Conservation (phyloP, 2,888 invertebrate species). For the Iphiclides podalirius region DNA sequence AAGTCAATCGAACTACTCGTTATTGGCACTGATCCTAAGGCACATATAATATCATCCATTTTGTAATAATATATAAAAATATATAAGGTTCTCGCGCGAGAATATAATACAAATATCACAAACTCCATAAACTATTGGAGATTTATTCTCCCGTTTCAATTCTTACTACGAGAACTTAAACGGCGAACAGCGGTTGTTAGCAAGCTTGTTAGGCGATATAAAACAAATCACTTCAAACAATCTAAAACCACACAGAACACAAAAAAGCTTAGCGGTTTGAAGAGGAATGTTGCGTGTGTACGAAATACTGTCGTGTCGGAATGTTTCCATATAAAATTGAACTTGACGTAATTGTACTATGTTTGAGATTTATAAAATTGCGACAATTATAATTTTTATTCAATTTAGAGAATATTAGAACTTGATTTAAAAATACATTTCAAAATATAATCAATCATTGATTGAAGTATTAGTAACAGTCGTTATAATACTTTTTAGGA, state of each 20-base stretch:
- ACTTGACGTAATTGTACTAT: not conserved
- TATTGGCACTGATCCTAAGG: constrained; percentile 46
- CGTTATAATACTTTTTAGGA: too few relatives aligned
- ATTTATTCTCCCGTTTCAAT: not conserved
- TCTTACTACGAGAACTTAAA: not conserved
- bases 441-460: too few relatives aligned
- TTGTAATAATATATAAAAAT: constrained; percentile 1
- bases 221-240: constrained; percentile 38
- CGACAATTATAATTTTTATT: too few relatives aligned
- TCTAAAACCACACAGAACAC: constrained; percentile 46
- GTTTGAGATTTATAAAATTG: too few relatives aligned
- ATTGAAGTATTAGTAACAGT: too few relatives aligned
- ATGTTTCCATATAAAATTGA: constrained; percentile 9
- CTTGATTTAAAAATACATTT: too few relatives aligned
- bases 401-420: too few relatives aligned
- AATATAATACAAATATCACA: constrained; percentile 1
- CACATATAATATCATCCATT: constrained; percentile 16
- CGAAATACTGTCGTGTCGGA: constrained; percentile 7
- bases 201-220: constrained; percentile 39
- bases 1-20: constrained; percentile 32
- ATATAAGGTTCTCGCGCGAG: too few relatives aligned
- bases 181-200: constrained; percentile 21
- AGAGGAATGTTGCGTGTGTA: constrained; percentile 43
- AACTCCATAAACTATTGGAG: not conserved
- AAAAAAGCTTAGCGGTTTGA: constrained; percentile 40